Percentiles rank a stretch among this genome's conserved stretches.
These are phyloP conservation scores for Smithornis capensis DNA, from an alignment of 2,113 vertebrate species.

Conservation along the genomic window DNA sequence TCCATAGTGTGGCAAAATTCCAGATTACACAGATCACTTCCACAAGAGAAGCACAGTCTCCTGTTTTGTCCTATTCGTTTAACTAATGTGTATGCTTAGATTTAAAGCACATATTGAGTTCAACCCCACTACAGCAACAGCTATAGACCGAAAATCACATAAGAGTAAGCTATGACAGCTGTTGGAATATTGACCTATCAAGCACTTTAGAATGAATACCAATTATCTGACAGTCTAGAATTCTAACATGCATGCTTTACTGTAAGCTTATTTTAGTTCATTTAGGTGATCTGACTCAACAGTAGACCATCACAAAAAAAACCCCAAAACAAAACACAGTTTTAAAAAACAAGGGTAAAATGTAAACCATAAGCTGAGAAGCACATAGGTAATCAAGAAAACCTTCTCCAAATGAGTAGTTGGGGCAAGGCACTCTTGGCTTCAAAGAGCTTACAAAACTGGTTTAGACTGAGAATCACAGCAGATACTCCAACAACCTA, in stretches of 20 bases:
- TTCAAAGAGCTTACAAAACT: background rate
- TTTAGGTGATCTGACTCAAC: background rate
- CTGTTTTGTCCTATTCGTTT: background rate
- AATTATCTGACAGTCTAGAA: background rate
- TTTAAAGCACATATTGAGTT: background rate
- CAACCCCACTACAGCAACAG: background rate
- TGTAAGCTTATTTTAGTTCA: background rate
- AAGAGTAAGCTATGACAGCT: background rate
- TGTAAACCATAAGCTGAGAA: background rate
- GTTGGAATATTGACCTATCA: background rate
- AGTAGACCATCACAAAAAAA: background rate
- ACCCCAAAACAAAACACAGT: fast-evolving
- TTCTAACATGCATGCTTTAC: background rate
- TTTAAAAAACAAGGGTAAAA: background rate
- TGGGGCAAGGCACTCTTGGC: background rate
- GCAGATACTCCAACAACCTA: background rate
- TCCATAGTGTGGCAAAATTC: background rate
- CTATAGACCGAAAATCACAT: background rate
- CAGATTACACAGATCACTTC: background rate
- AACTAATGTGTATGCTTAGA: background rate
- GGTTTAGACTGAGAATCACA: background rate
- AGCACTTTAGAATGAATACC: background rate
- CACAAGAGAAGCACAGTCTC: background rate
- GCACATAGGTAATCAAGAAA: background rate
- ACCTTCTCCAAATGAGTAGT: background rate